Percentiles rank a stretch among this genome's conserved stretches.
These are phyloP conservation scores for Drosophila yakuba DNA, from an alignment of 1,140 invertebrate species.

Conservation along the genomic window DNA sequence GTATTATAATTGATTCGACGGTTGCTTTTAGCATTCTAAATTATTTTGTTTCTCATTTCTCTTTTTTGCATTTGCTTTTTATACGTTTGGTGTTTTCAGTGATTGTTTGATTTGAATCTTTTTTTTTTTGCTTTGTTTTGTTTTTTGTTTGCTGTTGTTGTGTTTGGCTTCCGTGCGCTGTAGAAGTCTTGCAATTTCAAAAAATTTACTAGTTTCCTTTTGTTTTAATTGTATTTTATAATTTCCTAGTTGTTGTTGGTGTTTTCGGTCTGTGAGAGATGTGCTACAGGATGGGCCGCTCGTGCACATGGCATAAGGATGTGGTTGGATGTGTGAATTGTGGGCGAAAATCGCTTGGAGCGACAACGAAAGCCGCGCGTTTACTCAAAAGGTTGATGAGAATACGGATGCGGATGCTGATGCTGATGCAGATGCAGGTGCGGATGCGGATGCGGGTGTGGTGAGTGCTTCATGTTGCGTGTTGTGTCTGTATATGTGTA, in stretches of 20 bases:
- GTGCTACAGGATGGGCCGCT: slow-evolving; percentile 34
- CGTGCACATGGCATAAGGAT: slow-evolving; percentile 34
- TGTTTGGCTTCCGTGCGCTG: slow-evolving; percentile 53
- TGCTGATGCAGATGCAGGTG: slow-evolving; percentile 19
- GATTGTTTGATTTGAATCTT: slow-evolving; percentile 10
- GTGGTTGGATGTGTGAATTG: slow-evolving; percentile 20
- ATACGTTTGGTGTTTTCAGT: slow-evolving; percentile 38
- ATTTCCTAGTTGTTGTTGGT: slow-evolving; percentile 77
- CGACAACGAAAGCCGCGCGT: slow-evolving; percentile 48
- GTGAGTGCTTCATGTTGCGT: slow-evolving; percentile 31
- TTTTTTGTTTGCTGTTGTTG: slow-evolving; percentile 15
- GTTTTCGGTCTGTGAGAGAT: slow-evolving; percentile 51
- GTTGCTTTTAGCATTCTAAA: slow-evolving; percentile 39
- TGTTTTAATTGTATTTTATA: slow-evolving; percentile 72
- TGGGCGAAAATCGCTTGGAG: slow-evolving; percentile 33
- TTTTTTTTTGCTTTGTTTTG: slow-evolving; percentile 18
- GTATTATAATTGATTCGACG: slow-evolving; percentile 37
- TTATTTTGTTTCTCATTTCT: slow-evolving; percentile 17
- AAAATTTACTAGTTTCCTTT: slow-evolving; percentile 74
- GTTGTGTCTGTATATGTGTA: slow-evolving; percentile 37
- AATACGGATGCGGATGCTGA: slow-evolving; percentile 28
- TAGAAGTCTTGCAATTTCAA: slow-evolving; percentile 70
- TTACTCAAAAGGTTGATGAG: slow-evolving; percentile 41
- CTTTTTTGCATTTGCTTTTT: slow-evolving; percentile 24
- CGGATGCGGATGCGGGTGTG: slow-evolving; percentile 17